Evolutionary conservation across 2,113 vertebrate genomes (phyloP), one percentile per base, ranked within the genome.

Genomic region (Rhabdornis inornatus): DNA sequence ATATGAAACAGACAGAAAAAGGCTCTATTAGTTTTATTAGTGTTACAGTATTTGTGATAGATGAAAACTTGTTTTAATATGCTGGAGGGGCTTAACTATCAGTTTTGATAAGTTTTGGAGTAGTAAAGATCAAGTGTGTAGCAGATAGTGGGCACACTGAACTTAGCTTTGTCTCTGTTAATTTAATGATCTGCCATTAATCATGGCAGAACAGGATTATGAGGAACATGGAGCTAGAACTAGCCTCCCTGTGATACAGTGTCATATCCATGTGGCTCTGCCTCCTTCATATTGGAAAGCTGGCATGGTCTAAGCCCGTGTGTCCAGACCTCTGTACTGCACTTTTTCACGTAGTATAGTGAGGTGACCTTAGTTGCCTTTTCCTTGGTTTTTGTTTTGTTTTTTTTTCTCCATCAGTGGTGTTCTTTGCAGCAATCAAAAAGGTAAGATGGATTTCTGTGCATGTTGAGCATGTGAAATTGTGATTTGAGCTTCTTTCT

Each of bases 21-120:
- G 7, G 28, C 24, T 53, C 5, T 52, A 2, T n/a, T 76, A n/a
- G 6, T 74, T 64, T 81, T 81, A 10, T 56, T 24, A 23, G 4
- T 47, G 3, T 21, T 57, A 5, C 0, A 0, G 9, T 77, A 30
- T 61, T 57, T 84, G 5, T 74, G 23, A 17, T 33, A 27, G n/a
- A 22, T 35, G 9, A 50, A 91, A 83, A 20, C 2, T 27, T 65
- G 8, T 40, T 81, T 63, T 39, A 15, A 15, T 40, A 6, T 52
- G 8, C n/a, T 66, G 17, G 3, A 11, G 11, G 6, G 12, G 4
- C 5, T 49, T 49, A 78, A 16, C 27, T 69, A 4, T 66, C 23
- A 39, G 3, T 61, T 83, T 53, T 40, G 22, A 5, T 9, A 20
- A 49, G 11, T 53, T 72, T 77, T 39, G 70, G 27, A 23, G 70